A percentile compares a stretch with the other conserved stretches of the same genome.
These are phyloP conservation scores for Oreochromis mossambicus DNA, from an alignment of 2,797 vertebrate species.

Conservation along the genomic window DNA sequence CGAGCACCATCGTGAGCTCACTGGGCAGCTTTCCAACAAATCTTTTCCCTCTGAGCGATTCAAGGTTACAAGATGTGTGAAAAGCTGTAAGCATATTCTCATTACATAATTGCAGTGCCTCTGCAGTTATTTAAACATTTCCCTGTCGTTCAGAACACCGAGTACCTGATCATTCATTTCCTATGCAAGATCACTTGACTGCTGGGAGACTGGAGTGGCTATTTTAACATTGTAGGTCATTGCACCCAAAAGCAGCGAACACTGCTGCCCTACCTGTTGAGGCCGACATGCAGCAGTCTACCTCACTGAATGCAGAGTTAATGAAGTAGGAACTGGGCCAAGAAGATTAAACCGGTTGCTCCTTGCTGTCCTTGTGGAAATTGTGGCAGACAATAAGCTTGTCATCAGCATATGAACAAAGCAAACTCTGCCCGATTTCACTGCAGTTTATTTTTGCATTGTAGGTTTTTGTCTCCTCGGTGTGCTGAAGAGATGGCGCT, in stretches of 20 bases:
- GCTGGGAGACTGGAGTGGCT: conserved; percentile 20
- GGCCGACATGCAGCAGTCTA: not conserved
- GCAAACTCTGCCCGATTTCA: not conserved
- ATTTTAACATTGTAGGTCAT: conserved; percentile 2
- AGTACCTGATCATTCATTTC: conserved; percentile 4
- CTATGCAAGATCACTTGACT: conserved; percentile 15
- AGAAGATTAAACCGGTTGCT: not conserved
- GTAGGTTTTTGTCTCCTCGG: not conserved
- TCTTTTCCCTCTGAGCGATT: not conserved
- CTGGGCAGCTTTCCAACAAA: not conserved
- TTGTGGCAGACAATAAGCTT: not conserved
- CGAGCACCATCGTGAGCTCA: not conserved
- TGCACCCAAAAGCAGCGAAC: not conserved
- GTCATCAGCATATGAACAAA: not conserved
- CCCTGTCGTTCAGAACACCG: not conserved
- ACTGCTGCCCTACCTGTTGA: not conserved
- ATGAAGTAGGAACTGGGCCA: not conserved
- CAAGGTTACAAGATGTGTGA: not conserved
- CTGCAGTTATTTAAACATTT: not conserved
- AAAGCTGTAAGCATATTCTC: not conserved
- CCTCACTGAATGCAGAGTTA: not conserved
- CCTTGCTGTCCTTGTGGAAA: not conserved
- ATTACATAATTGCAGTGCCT: not conserved
- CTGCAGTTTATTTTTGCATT: not conserved
- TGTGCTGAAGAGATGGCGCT: not conserved